Conservation (phyloP, 2,888 invertebrate genomes). For the Tetranychus truncatus region DNA sequence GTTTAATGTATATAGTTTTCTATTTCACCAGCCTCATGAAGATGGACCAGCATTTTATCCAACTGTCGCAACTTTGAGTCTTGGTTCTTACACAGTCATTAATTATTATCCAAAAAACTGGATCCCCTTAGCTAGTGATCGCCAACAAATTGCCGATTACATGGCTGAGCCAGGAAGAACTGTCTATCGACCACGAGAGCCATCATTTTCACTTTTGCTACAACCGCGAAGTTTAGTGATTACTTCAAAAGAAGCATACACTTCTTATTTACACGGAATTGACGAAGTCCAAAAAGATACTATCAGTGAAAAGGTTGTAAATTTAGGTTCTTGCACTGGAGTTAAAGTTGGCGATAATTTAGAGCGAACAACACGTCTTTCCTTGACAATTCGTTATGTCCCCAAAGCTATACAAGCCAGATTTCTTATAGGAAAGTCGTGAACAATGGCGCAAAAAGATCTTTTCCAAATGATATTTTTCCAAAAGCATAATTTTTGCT, state of each 20-base stretch:
- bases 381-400: conserved; percentile 79
- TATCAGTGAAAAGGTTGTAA: conserved; percentile 29
- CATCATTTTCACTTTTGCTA: conserved; percentile 46
- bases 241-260: conserved; percentile 62
- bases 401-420: conserved; percentile 41
- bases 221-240: conserved; percentile 74
- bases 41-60: conserved; percentile 89
- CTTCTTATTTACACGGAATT: conserved; percentile 66
- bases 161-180: background rate
- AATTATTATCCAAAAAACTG: conserved; percentile 45
- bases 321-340: conserved; percentile 26
- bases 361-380: conserved; percentile 52
- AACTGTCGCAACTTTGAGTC: conserved; percentile 71
- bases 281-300: conserved; percentile 48
- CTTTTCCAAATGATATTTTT: no score
- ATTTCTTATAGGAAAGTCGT: no score
- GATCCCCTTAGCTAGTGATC: background rate
- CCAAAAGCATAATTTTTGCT: no score
- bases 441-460: no score
- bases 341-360: conserved; percentile 37
- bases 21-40: conserved; percentile 51
- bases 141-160: background rate
- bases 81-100: conserved; percentile 74
- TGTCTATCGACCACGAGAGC: background rate
- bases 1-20: conserved; percentile 17